Conservation (phyloP, 2,113 vertebrate species). For the Genyomyrus donnyi region DNA sequence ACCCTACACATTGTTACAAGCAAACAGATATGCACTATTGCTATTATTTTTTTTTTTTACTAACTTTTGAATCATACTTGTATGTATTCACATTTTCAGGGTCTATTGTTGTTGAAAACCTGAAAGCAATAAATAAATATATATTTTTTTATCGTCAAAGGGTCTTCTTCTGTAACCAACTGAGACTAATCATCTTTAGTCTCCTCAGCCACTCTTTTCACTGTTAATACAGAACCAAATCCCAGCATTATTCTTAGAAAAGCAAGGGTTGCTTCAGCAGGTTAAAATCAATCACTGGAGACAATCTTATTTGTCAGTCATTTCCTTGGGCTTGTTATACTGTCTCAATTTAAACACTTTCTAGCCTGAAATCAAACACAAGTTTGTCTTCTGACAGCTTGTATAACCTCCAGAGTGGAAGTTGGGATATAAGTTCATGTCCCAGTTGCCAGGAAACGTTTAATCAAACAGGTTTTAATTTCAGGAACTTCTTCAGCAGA, state of each 20-base stretch:
- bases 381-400: conserved; percentile 22
- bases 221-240: conserved; percentile 36
- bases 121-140: conserved; percentile 10
- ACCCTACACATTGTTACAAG: neutral
- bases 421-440: conserved; percentile 20
- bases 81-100: neutral
- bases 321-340: conserved; percentile 32
- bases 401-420: conserved; percentile 35
- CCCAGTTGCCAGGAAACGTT: conserved; percentile 33
- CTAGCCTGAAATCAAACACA: conserved; percentile 45
- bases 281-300: conserved; percentile 40
- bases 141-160: neutral
- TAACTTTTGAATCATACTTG: neutral
- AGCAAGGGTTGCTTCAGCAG: conserved; percentile 36
- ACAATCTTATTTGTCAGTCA: conserved; percentile 45
- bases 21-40: neutral
- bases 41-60: neutral
- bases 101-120: neutral
- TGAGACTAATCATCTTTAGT: conserved; percentile 23
- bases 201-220: conserved; percentile 26
- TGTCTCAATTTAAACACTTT: conserved; percentile 39
- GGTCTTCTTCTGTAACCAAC: neutral
- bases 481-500: conserved; percentile 22
- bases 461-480: conserved; percentile 30
- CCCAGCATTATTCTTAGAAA: conserved; percentile 43